Conservation (phyloP, 1,140 invertebrate species). For the roundworm (Caenorhabditis elegans) region WBcel235 BX284602.5:11049501-11050000, state of each 20-base stretch:
- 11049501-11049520: no score
- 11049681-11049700: conserved; percentile 57
- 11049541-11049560: background rate
- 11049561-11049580: background rate
- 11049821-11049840: conserved; percentile 24
- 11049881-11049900: conserved; percentile 34
- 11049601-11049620: conserved; percentile 63
- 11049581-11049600: background rate
- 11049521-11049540: background rate
- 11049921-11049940: background rate
- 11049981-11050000: background rate
- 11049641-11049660: conserved; percentile 62
- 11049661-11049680: conserved; percentile 64
- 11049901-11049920: conserved; percentile 18
- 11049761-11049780: conserved; percentile 43
- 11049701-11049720: conserved; percentile 57
- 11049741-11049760: background rate
- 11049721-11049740: background rate
- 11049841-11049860: conserved; percentile 19
- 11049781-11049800: conserved; percentile 46
- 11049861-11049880: conserved; percentile 30
- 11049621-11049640: conserved; percentile 58
- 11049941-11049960: background rate
- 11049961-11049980: background rate
- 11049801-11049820: conserved; percentile 46